A percentile compares a stretch with the other conserved stretches of the same genome.
Conservation (phyloP, 2,888 invertebrate genomes). For the Eristalis arbustorum region DNA sequence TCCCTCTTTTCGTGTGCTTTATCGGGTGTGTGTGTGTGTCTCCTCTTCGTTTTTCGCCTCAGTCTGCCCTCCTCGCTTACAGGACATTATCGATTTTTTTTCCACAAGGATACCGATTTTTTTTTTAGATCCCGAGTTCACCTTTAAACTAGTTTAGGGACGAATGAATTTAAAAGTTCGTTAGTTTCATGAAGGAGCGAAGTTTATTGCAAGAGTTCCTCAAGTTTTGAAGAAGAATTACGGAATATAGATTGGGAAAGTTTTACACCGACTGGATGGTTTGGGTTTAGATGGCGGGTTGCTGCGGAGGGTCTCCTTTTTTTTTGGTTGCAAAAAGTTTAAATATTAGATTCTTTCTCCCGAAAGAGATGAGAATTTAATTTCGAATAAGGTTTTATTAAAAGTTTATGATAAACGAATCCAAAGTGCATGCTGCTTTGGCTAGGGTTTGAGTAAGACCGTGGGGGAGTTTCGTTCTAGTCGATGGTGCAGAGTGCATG, state of each 20-base stretch:
- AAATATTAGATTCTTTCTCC: conserved; percentile 28
- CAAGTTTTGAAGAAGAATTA: conserved; percentile 62
- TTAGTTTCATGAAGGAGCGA: conserved; percentile 42
- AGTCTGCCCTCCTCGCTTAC: conserved; percentile 23
- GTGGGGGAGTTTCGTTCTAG: neutral
- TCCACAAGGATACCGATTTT: conserved; percentile 45
- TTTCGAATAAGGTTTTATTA: conserved; percentile 49
- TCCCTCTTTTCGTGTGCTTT: conserved; percentile 63
- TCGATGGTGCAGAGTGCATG: neutral
- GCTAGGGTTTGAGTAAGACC: neutral
- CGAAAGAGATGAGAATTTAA: conserved; percentile 52
- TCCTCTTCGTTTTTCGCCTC: conserved; percentile 11
- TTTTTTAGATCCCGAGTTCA: conserved; percentile 38
- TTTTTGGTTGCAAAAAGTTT: conserved; percentile 23
- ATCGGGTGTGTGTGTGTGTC: conserved; percentile 40
- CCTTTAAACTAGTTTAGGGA: conserved; percentile 69
- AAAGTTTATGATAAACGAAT: conserved; percentile 55
- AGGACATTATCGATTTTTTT: conserved; percentile 68
- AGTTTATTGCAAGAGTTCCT: conserved; percentile 54
- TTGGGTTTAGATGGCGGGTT: neutral
- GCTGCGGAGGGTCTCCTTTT: neutral
- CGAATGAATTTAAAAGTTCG: conserved; percentile 67
- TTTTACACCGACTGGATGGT: conserved; percentile 24
- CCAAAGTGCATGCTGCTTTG: neutral
- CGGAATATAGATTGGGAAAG: conserved; percentile 68